Base-by-base conservation (phyloP, 2,888 invertebrate species). In the Lycophotia porphyrea region DNA sequence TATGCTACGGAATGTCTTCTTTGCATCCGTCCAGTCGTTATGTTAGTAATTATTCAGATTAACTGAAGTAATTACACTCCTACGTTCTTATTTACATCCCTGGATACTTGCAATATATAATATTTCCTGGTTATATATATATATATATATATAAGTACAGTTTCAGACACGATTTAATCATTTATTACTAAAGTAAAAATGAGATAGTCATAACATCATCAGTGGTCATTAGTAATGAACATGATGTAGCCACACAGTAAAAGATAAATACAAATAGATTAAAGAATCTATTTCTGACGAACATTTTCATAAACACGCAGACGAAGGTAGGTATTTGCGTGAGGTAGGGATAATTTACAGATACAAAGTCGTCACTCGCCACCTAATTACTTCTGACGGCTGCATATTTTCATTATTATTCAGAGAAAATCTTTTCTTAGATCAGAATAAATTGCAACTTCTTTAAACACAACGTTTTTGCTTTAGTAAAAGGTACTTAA, bases 371-470 rank as follows among this genome's bases (percentile, higher is more conserved):
- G 78, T 88, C 87, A 70, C 64, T 87, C 78, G 70, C 61, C 80
- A 84, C 85, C 76, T 84, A 79, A 88, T 88, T 88, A 82, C 74
- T 78, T 75, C 76, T 79, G 80, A 82, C 82, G 82, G 87, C 78
- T 87, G 80, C 77, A 82, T 82, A 84, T 77, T 87, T 86, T 86
- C 79, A 70, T 77, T 47, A 76, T 77, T 77, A 76, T 81, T 85
- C 78, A 78, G 64, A 66, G 49, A 27, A 49, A 74, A 77, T 63
- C 39, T 77, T 71, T 80, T 86, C 47, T 81, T 63, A 39, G 52
- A 65, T 71, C 15, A 39, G 34, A 67, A 77, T 68, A 76, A 74
- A 78, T 72, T 74, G 58, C 31, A 27, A 36, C 27, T 60, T 71
- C 63, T 76, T 64, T 60, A 21, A 67, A 71, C 27, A 49, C 1